Base-by-base conservation (phyloP, 1,140 invertebrate species). In the Drosophila asahinai region DNA sequence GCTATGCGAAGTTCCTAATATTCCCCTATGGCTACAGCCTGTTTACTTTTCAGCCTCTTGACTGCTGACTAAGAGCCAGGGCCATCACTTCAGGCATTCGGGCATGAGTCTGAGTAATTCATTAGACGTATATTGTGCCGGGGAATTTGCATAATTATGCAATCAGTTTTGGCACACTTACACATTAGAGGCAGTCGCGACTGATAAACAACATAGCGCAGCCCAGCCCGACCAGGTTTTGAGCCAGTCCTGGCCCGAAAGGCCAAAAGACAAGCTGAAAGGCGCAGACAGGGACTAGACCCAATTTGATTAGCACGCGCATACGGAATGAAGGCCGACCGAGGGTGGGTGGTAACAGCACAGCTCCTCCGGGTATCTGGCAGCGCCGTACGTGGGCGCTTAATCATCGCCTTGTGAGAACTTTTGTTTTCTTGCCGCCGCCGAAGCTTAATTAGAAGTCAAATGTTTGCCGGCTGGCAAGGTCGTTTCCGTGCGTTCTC, bases 151-250 rank as follows among this genome's bases (percentile, higher is more conserved):
- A 89, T 89, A 89, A 89, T 89, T 90, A 89, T 89, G 86, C 86
- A 89, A 89, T 89, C 86, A 90, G 74, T 89, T 89, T 78, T 90
- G 86, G 86, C 86, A 89, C 74, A 89, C 86, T 89, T 89, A 89
- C 86, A 86, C 86, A 90, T 89, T 90, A 91, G 77, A 61, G 81
- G 78, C 86, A 89, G 86, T 84, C 54, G n/a, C 84, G 63, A 52
- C 84, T 87, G 84, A 89, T 90, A 87, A 87, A 87, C 86, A 87
- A 80, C 49, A 47, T 45, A 59, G 64, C 48, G 17, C 54, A 43
- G 63, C 38, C 14, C 55, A 38, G 63, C 38, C 60, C 14, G 43
- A 57, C 14, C 45, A 57, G 54, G 43, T n/a, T 63, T 42, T 22
- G 57, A 70, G 40, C 49, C 55, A 42, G 33, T 78, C 75, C 75